phyloP scores from a whole-genome alignment of 2,113 vertebrate species.

The Lanius ludovicianus region DNA sequence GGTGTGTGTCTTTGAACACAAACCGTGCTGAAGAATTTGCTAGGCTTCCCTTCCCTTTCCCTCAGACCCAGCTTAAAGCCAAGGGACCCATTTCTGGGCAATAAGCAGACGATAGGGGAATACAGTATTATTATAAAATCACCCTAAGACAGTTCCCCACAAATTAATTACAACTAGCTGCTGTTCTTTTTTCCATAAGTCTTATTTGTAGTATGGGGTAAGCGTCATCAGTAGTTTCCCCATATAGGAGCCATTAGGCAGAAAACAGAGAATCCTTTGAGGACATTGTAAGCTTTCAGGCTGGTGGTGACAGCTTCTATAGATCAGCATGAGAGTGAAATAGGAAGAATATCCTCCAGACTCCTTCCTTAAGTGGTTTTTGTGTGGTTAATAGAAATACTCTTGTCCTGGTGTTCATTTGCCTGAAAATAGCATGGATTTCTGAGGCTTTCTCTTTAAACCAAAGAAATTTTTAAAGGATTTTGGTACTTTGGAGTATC shows the following conservation, averaged over 20 bases:
- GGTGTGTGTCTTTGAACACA: too few relatives aligned
- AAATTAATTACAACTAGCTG: background rate
- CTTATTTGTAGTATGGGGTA: background rate
- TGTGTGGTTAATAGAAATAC: background rate
- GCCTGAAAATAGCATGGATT: background rate
- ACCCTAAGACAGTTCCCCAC: too few relatives aligned
- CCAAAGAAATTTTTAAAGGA: background rate
- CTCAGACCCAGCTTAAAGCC: too few relatives aligned
- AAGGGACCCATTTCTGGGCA: too few relatives aligned
- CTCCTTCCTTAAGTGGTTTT: background rate
- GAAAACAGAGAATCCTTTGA: background rate
- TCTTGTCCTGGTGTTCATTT: background rate
- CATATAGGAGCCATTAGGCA: background rate
- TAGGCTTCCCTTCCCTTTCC: too few relatives aligned
- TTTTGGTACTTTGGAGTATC: background rate
- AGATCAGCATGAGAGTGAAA: background rate
- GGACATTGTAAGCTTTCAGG: background rate
- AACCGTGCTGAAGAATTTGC: too few relatives aligned
- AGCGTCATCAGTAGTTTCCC: background rate
- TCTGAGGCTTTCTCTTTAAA: background rate
- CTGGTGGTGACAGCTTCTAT: background rate
- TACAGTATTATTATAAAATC: too few relatives aligned
- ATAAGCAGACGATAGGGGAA: too few relatives aligned
- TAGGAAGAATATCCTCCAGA: background rate
- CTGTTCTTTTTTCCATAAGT: background rate